Conservation (phyloP, 2,797 vertebrate species). For the Clarias laeviceps region DNA sequence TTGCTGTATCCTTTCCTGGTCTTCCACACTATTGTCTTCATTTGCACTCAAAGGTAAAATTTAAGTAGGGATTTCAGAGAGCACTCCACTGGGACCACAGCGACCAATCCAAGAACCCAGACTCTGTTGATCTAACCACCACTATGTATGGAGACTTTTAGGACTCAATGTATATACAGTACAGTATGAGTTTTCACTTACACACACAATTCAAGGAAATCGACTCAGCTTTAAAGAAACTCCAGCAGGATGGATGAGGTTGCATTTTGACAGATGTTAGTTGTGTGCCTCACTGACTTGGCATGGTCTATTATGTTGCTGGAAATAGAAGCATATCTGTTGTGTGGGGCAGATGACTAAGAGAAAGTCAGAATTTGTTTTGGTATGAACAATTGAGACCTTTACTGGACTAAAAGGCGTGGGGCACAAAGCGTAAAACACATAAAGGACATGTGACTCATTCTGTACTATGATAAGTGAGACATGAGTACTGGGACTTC, state of each 20-base stretch:
- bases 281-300: not conserved
- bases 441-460: not conserved
- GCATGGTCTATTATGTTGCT: not conserved
- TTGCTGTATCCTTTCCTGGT: too few relatives aligned
- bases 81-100: too few relatives aligned
- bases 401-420: not conserved
- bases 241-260: not conserved
- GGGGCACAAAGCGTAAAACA: not conserved
- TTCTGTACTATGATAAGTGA: not conserved
- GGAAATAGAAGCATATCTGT: not conserved
- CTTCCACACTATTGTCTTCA: too few relatives aligned
- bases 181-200: not conserved
- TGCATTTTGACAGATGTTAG: not conserved
- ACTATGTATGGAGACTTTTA: too few relatives aligned
- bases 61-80: too few relatives aligned
- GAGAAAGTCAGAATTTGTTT: not conserved
- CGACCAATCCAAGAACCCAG: too few relatives aligned
- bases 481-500: not conserved
- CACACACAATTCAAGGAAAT: not conserved
- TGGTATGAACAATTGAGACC: not conserved
- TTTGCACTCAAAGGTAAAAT: too few relatives aligned
- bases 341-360: not conserved
- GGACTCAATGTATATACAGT: not conserved
- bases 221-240: not conserved
- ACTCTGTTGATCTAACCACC: too few relatives aligned